Percentiles rank a stretch among this genome's conserved stretches.
These are phyloP conservation scores for Cherax quadricarinatus DNA, from an alignment of 1,140 invertebrate genomes.

Conservation along the genomic window DNA sequence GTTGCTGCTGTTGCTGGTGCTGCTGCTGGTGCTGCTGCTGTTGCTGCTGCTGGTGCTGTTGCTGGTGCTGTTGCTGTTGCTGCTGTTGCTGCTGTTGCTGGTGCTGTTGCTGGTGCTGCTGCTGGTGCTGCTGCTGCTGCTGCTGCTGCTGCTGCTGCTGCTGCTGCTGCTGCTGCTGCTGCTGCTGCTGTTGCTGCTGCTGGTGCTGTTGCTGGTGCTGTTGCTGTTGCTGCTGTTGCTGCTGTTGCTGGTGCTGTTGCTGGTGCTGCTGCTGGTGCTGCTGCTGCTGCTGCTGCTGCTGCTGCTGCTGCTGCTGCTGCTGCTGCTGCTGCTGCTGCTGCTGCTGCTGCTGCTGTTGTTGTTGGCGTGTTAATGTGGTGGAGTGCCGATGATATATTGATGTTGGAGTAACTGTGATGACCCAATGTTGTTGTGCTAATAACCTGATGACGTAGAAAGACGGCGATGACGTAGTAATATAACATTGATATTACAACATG, in stretches of 20 bases:
- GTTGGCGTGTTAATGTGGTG: neutral
- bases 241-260: neutral
- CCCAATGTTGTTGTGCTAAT: neutral
- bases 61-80: neutral
- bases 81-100: neutral
- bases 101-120: neutral
- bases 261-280: neutral
- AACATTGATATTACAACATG: too few species aligned
- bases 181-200: neutral
- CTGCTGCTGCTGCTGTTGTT: constrained; percentile 5
- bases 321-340: neutral
- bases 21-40: neutral
- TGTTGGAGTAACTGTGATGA: too few species aligned
- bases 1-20: neutral
- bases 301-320: neutral
- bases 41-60: neutral
- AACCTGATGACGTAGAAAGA: neutral
- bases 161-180: neutral
- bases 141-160: neutral
- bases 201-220: neutral
- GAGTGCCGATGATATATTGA: too few species aligned
- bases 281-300: neutral
- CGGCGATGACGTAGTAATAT: too few species aligned
- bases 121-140: neutral
- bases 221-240: neutral